A percentile compares a stretch with the other conserved stretches of the same genome.
Evolutionary conservation across 1,140 invertebrate species (phyloP).

Genomic region (Uloborus diversus): DNA sequence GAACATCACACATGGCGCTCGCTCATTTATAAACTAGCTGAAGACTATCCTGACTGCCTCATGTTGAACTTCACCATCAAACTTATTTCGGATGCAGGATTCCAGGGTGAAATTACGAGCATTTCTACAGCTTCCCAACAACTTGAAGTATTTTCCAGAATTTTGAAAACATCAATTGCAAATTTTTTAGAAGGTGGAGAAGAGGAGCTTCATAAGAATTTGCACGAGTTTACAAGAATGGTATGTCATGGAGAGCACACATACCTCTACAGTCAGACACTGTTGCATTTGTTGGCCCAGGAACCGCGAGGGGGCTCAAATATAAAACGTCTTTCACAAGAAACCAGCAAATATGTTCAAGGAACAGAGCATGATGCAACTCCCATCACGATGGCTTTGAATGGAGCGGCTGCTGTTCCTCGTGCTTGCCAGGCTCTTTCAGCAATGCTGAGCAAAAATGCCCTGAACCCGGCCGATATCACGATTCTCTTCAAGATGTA

Average conservation of each 20-base stretch:
- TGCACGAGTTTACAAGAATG: constrained; percentile 97
- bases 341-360: constrained; percentile 92
- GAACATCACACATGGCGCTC: constrained; percentile 97
- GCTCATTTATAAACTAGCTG: constrained; percentile 95
- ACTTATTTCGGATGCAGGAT: constrained; percentile 98
- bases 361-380: constrained; percentile 89
- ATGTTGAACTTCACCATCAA: constrained; percentile 99
- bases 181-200: constrained; percentile 73
- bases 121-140: constrained; percentile 99
- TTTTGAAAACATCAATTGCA: constrained; percentile 93
- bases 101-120: constrained; percentile 99
- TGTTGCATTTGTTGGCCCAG: constrained; percentile 92
- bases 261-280: constrained; percentile 95
- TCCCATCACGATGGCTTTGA: constrained; percentile 93
- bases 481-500: constrained; percentile 92
- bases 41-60: constrained; percentile 98
- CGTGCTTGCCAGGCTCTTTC: constrained; percentile 89
- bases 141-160: constrained; percentile 98
- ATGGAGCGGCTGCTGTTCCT: constrained; percentile 89
- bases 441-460: constrained; percentile 94
- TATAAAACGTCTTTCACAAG: constrained; percentile 93
- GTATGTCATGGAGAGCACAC: constrained; percentile 98
- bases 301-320: constrained; percentile 90
- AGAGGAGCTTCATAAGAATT: constrained; percentile 88
- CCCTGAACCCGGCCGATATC: constrained; percentile 97